Evolutionary conservation across 2,888 invertebrate species (phyloP).

Genomic region (Balanococcus diminutus): DNA sequence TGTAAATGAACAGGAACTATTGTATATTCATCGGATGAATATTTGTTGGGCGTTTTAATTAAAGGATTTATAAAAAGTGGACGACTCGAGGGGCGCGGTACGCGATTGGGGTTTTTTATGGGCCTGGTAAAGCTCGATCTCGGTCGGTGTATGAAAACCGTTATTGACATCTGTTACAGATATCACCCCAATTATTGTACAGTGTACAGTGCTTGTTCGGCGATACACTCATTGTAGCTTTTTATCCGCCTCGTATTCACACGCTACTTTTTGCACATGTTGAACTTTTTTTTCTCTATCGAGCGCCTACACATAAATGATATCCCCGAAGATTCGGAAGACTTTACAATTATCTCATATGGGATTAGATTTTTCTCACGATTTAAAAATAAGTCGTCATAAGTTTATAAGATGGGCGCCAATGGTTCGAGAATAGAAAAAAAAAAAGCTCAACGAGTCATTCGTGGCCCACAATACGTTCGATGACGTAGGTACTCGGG

Average conservation of each 20-base stretch:
- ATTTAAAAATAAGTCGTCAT: neutral
- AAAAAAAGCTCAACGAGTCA: neutral
- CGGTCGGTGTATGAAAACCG: slow-evolving; percentile 37
- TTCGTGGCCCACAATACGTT: no score
- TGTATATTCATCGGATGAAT: slow-evolving; percentile 43
- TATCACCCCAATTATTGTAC: slow-evolving; percentile 46
- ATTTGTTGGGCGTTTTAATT: slow-evolving; percentile 41
- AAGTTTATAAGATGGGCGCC: neutral
- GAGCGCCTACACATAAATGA: slow-evolving; percentile 30
- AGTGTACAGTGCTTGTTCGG: neutral
- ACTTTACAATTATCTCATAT: neutral
- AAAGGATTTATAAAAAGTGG: neutral
- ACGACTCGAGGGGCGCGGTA: neutral
- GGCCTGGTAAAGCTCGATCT: neutral
- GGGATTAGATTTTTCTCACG: slow-evolving; percentile 35
- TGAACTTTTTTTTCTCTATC: slow-evolving; percentile 23
- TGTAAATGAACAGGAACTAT: slow-evolving; percentile 31
- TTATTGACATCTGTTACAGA: slow-evolving; percentile 51
- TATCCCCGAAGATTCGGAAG: slow-evolving; percentile 43
- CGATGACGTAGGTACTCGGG: no score
- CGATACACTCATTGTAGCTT: slow-evolving; percentile 1
- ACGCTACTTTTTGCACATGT: slow-evolving; percentile 53
- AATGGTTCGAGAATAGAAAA: neutral
- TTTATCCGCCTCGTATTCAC: slow-evolving; percentile 18
- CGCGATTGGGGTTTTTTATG: slow-evolving; percentile 9